These are phyloP conservation scores for Pterocles orientalis DNA, from an alignment of 2,113 vertebrate genomes.

Conservation along the genomic window DNA sequence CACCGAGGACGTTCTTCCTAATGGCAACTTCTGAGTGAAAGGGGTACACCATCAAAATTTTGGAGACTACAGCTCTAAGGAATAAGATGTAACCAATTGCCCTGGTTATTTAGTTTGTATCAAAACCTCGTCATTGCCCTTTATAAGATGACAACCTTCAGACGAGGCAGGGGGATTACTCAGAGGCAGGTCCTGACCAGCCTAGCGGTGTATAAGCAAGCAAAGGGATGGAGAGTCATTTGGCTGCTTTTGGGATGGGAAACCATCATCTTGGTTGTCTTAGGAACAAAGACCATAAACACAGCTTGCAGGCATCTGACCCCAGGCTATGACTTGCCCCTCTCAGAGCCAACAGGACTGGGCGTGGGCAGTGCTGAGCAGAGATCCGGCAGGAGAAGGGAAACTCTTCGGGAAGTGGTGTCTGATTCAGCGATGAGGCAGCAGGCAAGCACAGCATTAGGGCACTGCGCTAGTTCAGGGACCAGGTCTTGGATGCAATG, in stretches of 20 bases:
- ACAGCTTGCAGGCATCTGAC: neutral
- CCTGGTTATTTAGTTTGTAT: neutral
- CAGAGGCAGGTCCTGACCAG: neutral
- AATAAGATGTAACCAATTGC: neutral
- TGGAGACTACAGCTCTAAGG: neutral
- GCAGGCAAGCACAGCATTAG: neutral
- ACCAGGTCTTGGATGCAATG: neutral
- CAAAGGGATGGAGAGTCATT: neutral
- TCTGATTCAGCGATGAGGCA: neutral
- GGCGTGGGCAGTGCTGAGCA: neutral
- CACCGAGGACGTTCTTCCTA: neutral
- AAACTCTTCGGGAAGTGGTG: neutral
- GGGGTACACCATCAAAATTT: neutral
- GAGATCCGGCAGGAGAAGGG: neutral
- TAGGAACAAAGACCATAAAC: neutral
- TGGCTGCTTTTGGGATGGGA: neutral
- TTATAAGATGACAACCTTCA: neutral
- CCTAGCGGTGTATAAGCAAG: neutral
- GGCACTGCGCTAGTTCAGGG: neutral
- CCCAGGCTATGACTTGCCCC: neutral
- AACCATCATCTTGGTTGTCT: neutral
- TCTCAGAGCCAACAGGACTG: neutral
- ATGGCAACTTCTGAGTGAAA: neutral
- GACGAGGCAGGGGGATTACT: conserved; percentile 9
- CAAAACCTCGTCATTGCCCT: neutral